Conservation (phyloP, 2,888 invertebrate species). For the Fragum fragum region DNA sequence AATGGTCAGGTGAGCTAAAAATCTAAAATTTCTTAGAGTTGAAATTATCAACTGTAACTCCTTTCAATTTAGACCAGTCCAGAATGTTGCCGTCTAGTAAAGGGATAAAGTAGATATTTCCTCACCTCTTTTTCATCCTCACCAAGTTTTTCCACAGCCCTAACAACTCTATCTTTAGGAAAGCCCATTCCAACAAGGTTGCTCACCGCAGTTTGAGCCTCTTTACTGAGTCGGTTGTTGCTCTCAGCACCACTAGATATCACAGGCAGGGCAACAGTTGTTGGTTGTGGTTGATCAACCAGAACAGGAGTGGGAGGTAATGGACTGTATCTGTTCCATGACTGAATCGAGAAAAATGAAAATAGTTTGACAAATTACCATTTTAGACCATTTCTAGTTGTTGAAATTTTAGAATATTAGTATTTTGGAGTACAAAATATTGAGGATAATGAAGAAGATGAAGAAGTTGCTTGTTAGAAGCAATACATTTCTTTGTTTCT, state of each 20-base stretch:
- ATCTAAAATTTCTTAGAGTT: no score
- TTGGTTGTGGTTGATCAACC: slow-evolving; percentile 41
- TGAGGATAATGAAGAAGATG: no score
- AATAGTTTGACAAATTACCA: no score
- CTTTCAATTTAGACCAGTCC: neutral
- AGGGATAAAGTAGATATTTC: neutral
- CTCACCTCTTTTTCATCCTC: slow-evolving; percentile 94
- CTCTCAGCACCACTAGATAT: slow-evolving; percentile 24
- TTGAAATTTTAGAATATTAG: no score
- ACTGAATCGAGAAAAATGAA: no score
- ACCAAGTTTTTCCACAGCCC: slow-evolving; percentile 93
- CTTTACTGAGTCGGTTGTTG: slow-evolving; percentile 87
- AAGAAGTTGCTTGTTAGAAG: no score
- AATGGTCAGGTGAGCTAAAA: no score
- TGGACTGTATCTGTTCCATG: slow-evolving; percentile 79
- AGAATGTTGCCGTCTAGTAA: neutral
- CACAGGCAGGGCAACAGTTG: slow-evolving; percentile 65
- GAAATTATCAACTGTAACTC: no score
- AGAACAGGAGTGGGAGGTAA: slow-evolving; percentile 77
- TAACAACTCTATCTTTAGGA: slow-evolving; percentile 92
- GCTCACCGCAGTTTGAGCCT: slow-evolving; percentile 91
- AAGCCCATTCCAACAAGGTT: slow-evolving; percentile 96
- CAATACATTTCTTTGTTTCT: no score
- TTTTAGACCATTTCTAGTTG: no score
- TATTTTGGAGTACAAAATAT: no score